Evolutionary conservation across 2,888 invertebrate genomes (phyloP).

Genomic region (Apomyelois bistriatella): DNA sequence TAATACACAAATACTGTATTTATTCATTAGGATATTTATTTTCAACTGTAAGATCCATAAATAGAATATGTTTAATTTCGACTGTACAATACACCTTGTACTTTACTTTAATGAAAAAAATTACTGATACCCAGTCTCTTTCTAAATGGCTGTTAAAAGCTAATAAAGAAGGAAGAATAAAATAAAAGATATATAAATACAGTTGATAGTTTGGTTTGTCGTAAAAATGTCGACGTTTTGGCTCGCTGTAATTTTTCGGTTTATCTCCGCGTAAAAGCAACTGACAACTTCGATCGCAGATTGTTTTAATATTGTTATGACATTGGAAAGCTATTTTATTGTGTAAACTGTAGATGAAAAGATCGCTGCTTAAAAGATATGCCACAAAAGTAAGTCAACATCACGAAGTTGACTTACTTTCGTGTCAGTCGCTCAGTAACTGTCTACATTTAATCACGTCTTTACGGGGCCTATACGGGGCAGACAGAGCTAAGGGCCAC

Average conservation of each 20-base stretch:
- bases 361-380: too few species aligned
- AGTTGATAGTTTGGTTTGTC: constrained; percentile 25
- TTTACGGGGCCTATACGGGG: too few species aligned
- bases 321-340: background rate
- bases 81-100: constrained; percentile 33
- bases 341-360: background rate
- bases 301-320: background rate
- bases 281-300: background rate
- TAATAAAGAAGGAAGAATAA: constrained; percentile 37
- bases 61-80: too few species aligned
- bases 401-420: too few species aligned
- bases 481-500: too few species aligned
- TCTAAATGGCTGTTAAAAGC: constrained; percentile 37
- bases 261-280: background rate
- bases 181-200: constrained; percentile 27
- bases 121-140: constrained; percentile 29
- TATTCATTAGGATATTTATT: too few species aligned
- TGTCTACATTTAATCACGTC: too few species aligned
- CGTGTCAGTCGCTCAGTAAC: too few species aligned
- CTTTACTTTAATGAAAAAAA: constrained; percentile 29
- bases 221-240: constrained; percentile 19
- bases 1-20: too few species aligned
- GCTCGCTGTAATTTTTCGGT: constrained; percentile 1
- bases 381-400: too few species aligned
- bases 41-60: too few species aligned